Evolutionary conservation across 1,140 invertebrate species (phyloP), one percentile per base, ranked within the genome.

Genomic region (Drosophila sucinea): DNA sequence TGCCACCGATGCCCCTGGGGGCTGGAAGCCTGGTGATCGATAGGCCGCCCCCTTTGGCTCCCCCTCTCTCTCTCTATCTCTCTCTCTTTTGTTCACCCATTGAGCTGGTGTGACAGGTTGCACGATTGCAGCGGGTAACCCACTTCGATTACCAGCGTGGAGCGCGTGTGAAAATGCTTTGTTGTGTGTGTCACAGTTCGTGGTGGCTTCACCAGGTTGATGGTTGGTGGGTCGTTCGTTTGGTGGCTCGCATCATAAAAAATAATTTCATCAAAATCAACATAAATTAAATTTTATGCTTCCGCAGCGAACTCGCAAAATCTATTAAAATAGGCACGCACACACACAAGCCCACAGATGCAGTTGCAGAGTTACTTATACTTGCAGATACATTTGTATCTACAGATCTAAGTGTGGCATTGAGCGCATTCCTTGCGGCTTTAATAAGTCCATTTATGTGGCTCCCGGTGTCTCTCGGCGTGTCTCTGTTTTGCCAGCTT

Each of bases 61-160:
- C 10, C 44, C 8, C 44, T 25, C 44, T 7, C 44, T 47, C 23
- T 23, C 30, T 32, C 25, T 41, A 38, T 41, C 35, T 32, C 27
- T n/a, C 65, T 40, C 40, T 38, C 11, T 40, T 33, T 38, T 40
- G 25, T 41, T 38, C 29, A 51, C 58, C 32, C 17, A 11, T 60
- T 67, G 56, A 67, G 79, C 73, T 74, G 83, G 62, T 89, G 73
- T 74, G 83, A 89, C 83, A 87, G 83, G 83, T 87, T 87, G 83
- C 85, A 89, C 85, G 84, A 87, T 70, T 87, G 84, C 84, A 77
- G 77, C 83, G 89, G 83, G 73, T 89, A 87, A 87, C 84, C 84
- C 84, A 87, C 84, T 87, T 87, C 85, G 84, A 89, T 83, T 87
- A 89, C 82, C 23, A 51, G 60, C 33, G 60, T 40, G 25, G 25